A percentile compares a stretch with the other conserved stretches of the same genome.
Conservation (phyloP, 2,113 vertebrate genomes). For the Daboia siamensis region DNA sequence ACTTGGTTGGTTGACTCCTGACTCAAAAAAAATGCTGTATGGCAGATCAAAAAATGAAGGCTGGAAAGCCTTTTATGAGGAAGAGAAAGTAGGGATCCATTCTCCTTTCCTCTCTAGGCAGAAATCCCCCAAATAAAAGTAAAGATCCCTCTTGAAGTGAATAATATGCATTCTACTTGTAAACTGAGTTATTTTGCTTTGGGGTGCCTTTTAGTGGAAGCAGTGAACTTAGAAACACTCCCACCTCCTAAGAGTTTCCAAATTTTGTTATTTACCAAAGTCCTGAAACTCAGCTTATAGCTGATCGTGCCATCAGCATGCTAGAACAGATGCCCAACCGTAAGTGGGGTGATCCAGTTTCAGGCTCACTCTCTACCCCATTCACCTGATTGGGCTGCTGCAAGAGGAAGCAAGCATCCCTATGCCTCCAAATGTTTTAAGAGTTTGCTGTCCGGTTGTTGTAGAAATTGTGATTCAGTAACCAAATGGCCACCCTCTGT, state of each 20-base stretch:
- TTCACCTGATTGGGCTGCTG: neutral
- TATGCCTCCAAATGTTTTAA: neutral
- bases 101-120: neutral
- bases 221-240: neutral
- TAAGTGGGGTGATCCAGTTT: neutral
- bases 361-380: neutral
- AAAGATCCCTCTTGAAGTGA: neutral
- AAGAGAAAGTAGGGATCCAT: conserved; percentile 19
- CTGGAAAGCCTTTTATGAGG: conserved; percentile 61
- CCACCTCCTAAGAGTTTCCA: neutral
- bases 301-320: neutral
- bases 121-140: neutral
- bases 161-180: neutral
- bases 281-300: too few species aligned
- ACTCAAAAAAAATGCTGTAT: conserved; percentile 19
- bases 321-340: neutral
- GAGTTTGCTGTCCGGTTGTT: neutral
- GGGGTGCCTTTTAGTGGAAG: neutral
- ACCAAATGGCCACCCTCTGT: neutral
- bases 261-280: neutral
- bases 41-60: neutral
- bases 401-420: neutral
- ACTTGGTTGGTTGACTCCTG: conserved; percentile 59
- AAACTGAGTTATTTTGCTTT: neutral
- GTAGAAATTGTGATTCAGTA: neutral